These are phyloP conservation scores for Motacilla tschutschensis DNA, from an alignment of 2,113 vertebrate species.

Conservation along the genomic window DNA sequence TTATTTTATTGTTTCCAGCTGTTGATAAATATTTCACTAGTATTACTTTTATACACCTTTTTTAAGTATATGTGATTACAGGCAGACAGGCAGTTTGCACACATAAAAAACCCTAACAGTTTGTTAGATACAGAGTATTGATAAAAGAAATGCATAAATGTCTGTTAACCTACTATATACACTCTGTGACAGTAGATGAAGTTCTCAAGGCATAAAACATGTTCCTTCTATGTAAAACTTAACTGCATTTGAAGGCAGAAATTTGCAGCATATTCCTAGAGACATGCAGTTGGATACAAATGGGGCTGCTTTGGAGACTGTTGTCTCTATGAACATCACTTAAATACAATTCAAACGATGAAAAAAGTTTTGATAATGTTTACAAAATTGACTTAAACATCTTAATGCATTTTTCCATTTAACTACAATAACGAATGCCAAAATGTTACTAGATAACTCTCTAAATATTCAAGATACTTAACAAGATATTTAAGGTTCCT, in stretches of 20 bases:
- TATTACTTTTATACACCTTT: neutral
- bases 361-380: conserved; percentile 45
- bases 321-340: neutral
- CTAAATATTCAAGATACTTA: conserved; percentile 59
- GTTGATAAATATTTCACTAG: conserved; percentile 31
- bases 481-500: conserved; percentile 56
- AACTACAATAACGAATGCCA: conserved; percentile 38
- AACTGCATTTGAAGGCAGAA: conserved; percentile 34
- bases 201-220: neutral
- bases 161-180: conserved; percentile 1
- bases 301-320: neutral
- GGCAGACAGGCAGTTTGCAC: neutral
- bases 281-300: conserved; percentile 13
- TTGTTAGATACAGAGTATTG: neutral
- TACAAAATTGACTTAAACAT: conserved; percentile 57
- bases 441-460: conserved; percentile 39
- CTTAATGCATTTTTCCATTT: conserved; percentile 42
- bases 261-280: conserved; percentile 23
- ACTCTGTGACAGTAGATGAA: neutral
- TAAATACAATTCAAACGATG: conserved; percentile 14
- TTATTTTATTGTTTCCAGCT: conserved; percentile 18
- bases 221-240: neutral
- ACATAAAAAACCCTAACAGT: conserved; percentile 15
- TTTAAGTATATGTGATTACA: neutral
- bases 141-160: conserved; percentile 15